Conservation (phyloP, 2,888 invertebrate species). For the Leucophora obtusa region DNA sequence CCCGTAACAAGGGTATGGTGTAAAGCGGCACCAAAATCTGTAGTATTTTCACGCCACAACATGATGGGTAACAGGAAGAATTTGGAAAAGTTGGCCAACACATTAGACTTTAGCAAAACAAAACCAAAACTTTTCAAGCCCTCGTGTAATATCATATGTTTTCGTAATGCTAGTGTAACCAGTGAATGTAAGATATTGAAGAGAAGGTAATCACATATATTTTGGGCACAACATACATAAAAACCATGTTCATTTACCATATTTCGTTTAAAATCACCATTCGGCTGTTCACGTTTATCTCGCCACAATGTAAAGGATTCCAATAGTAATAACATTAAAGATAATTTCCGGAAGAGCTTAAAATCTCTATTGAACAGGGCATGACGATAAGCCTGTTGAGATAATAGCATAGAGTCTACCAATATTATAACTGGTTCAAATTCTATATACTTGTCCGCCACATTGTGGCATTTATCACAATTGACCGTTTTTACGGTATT, state of each 20-base stretch:
- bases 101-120: slow-evolving; percentile 81
- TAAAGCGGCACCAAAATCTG: slow-evolving; percentile 75
- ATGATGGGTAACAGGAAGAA: slow-evolving; percentile 82
- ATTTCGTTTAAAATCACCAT: slow-evolving; percentile 67
- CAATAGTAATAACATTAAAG: slow-evolving; percentile 86
- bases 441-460: slow-evolving; percentile 94
- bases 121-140: slow-evolving; percentile 65
- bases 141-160: slow-evolving; percentile 36
- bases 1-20: slow-evolving; percentile 82
- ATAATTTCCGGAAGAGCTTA: slow-evolving; percentile 89
- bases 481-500: slow-evolving; percentile 85
- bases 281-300: slow-evolving; percentile 69
- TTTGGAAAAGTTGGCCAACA: slow-evolving; percentile 82
- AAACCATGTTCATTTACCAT: slow-evolving; percentile 82
- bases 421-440: slow-evolving; percentile 93
- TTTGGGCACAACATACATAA: slow-evolving; percentile 81
- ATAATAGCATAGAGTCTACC: slow-evolving; percentile 90
- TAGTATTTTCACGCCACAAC: slow-evolving; percentile 81
- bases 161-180: slow-evolving; percentile 48
- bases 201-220: slow-evolving; percentile 74
- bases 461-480: slow-evolving; percentile 86
- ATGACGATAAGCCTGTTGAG: slow-evolving; percentile 90
- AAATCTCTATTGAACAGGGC: slow-evolving; percentile 89
- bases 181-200: slow-evolving; percentile 68
- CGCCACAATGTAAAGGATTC: slow-evolving; percentile 89